Evolutionary conservation across 2,888 invertebrate species (phyloP).

Genomic region (Trichacis sp.): DNA sequence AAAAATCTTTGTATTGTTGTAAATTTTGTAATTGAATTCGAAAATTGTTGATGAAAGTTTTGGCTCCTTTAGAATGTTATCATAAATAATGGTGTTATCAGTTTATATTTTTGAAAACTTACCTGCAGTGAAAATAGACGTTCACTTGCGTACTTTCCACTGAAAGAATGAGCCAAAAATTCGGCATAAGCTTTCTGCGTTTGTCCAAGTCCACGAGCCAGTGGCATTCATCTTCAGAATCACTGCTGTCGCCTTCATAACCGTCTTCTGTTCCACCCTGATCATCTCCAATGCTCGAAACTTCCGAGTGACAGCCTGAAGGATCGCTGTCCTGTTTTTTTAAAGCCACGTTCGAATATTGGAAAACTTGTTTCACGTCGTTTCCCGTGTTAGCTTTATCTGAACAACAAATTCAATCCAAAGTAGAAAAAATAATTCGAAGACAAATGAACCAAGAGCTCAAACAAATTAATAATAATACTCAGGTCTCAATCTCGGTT

Average conservation of each 20-base stretch:
- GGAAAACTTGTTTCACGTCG: slow-evolving; percentile 37
- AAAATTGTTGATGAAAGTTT: too few species aligned
- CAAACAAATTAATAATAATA: too few species aligned
- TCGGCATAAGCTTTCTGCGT: slow-evolving; percentile 72
- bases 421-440: background rate
- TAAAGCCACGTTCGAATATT: slow-evolving; percentile 20
- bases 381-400: slow-evolving; percentile 34
- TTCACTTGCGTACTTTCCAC: slow-evolving; percentile 73
- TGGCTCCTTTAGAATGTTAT: too few species aligned
- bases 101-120: slow-evolving; percentile 60
- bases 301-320: slow-evolving; percentile 58
- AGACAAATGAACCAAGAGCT: too few species aligned
- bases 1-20: too few species aligned
- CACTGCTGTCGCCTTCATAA: slow-evolving; percentile 76
- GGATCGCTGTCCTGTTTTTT: slow-evolving; percentile 56
- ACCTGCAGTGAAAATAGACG: slow-evolving; percentile 79
- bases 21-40: too few species aligned
- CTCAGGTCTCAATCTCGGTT: too few species aligned
- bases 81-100: too few species aligned
- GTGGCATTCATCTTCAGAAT: slow-evolving; percentile 73
- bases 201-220: slow-evolving; percentile 72
- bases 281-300: slow-evolving; percentile 57
- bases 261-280: slow-evolving; percentile 63
- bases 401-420: slow-evolving; percentile 14
- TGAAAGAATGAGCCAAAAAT: slow-evolving; percentile 79